Evolutionary conservation across 2,797 vertebrate genomes (phyloP), one percentile per base, ranked within the genome.

Genomic region (Harpagifer antarcticus): DNA sequence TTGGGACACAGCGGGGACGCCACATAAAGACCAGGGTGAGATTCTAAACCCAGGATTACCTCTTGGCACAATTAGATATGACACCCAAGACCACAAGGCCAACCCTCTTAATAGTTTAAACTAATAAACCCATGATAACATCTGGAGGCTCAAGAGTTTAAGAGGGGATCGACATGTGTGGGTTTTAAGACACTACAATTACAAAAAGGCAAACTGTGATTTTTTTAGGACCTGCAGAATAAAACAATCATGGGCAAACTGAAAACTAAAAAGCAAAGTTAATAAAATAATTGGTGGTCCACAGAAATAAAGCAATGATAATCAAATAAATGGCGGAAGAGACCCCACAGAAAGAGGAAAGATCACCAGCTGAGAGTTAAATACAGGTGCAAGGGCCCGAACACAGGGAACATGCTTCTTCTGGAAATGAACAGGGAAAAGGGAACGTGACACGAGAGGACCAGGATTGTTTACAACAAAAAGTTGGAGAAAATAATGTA

Each of bases 371-470:
- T 56, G 47, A 77, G 14, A 75, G 57, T 61, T 42, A 1, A 66
- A 54, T 16, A 74, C 17, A 33, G 53, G 75, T 82, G 81, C 68
- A 81, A 44, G 74, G 58, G 68, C 33, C n/a, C 0, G 56, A 79
- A 62, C 44, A 88, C 68, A 85, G 68, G 65, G 86, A 82, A 85
- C 90, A 90, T 90, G 91, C 88, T 69, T 33, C 7, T 68, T 72
- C 55, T 77, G 33, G 83, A 80, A 71, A 48, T n/a, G 19, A 61
- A 47, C n/a, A 56, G 40, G 42, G 40, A 63, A 49, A 11, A 40
- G 60, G 63, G 57, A 59, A 58, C 56, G 68, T 65, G 50, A 76
- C 70, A 60, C 56, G 57, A 66, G 42, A 27, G 52, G 74, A 76
- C n/a, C 61, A 43, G 54, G 33, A 33, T 57, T 43, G 52, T 69